Evolutionary conservation across 2,888 invertebrate species (phyloP), one percentile per base, ranked within the genome.

Genomic region (Eristalinus sepulchralis): DNA sequence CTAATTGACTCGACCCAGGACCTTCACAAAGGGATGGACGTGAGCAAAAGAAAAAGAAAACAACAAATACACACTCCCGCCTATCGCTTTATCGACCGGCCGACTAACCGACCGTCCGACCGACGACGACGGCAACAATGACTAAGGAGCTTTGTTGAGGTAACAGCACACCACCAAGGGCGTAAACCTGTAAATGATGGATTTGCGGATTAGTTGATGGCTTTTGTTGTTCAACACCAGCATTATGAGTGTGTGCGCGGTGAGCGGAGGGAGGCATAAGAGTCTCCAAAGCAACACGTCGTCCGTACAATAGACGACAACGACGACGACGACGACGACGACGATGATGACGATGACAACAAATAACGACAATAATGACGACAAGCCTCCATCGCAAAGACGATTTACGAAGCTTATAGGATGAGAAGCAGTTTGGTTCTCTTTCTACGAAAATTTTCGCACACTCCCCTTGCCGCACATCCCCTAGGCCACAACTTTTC

Each of bases 181-280:
- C 81, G 84, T 85, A 81, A 85, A 64, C 81, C 77, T 81, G 77
- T 72, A 85, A 85, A 77, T 81, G 85, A 85, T 85, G 72, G 81
- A 85, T 85, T 85, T 85, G 60, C 68, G 85, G 81, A 85, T 85
- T 85, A 85, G 85, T 81, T 73, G 62, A 85, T 81, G 76, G 76
- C 72, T 77, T 85, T 85, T 77, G 81, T 77, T 81, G 72, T 64
- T 72, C 76, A 70, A 80, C 68, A 63, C 68, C 34, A 53, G 47
- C 55, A 64, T 34, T 34, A 34, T 34, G 9, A 34, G 10, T 9
- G 34, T 34, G 34, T 5, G 27, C 2, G 27, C 27, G 34, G 6
- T 11, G n/a, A 13, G 13, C 4, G 39, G 1, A 13, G 13, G 13
- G 13, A 39, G 13, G 2, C 4, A 13, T 13, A 13, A 39, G 39